These are phyloP conservation scores for Pseudochirops corinnae DNA, from an alignment of 2,797 vertebrate species.

Conservation along the genomic window DNA sequence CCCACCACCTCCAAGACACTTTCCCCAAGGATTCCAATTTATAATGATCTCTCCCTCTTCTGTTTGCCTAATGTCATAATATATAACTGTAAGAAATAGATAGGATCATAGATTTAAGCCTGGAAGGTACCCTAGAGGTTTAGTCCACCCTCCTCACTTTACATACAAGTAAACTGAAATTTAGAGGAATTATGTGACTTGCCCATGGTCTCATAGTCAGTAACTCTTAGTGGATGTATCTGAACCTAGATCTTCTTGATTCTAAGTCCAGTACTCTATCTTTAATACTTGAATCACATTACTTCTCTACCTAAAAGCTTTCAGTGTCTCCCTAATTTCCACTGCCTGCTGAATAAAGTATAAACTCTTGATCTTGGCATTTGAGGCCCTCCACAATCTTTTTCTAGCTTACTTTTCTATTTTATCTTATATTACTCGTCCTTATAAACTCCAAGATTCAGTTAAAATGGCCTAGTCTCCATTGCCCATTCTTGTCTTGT, in stretches of 20 bases:
- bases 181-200: neutral
- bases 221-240: neutral
- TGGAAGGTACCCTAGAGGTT: neutral
- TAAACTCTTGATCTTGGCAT: neutral
- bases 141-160: neutral
- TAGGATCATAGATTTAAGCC: neutral
- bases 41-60: neutral
- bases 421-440: neutral
- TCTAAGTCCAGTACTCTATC: neutral
- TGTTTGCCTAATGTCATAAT: neutral
- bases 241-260: neutral
- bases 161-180: neutral
- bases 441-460: neutral
- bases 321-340: neutral
- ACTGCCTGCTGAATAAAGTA: neutral
- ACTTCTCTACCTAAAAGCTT: neutral
- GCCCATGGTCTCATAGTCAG: neutral
- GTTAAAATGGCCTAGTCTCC: neutral
- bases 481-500: neutral
- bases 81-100: neutral
- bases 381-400: neutral
- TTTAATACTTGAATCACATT: neutral
- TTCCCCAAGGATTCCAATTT: neutral
- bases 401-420: neutral
- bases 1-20: neutral